Evolutionary conservation across 2,888 invertebrate species (phyloP).

Genomic region (Mystacides longicornis): DNA sequence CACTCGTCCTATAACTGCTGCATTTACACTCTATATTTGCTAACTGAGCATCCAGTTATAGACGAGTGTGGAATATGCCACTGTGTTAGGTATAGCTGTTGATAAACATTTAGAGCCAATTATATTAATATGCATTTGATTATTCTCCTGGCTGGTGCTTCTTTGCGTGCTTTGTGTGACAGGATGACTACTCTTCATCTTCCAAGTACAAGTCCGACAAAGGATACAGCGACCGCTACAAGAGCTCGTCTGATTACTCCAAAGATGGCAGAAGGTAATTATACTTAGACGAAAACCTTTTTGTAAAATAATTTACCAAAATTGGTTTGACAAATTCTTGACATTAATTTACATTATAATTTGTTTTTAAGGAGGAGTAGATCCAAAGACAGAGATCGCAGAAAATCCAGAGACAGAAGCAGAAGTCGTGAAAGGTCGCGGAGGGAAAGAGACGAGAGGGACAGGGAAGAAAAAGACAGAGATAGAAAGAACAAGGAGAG

Average conservation of each 20-base stretch:
- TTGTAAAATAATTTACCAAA: not conserved
- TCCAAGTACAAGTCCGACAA: constrained; percentile 50
- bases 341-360: not conserved
- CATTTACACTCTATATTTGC: too few species aligned
- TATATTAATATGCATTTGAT: constrained; percentile 33
- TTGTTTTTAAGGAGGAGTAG: constrained; percentile 30
- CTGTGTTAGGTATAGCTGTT: not conserved
- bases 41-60: too few species aligned
- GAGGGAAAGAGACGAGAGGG: constrained; percentile 31
- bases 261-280: constrained; percentile 30
- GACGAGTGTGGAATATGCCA: too few species aligned
- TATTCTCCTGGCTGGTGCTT: constrained; percentile 54
- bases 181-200: constrained; percentile 50
- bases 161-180: constrained; percentile 53
- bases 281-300: not conserved
- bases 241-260: constrained; percentile 41
- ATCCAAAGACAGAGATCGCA: constrained; percentile 46
- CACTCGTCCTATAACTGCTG: too few species aligned
- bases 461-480: constrained; percentile 34
- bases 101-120: too few species aligned
- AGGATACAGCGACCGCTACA: constrained; percentile 31
- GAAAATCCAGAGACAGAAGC: constrained; percentile 48
- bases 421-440: constrained; percentile 31
- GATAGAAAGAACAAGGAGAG: constrained; percentile 28
- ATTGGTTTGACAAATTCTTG: not conserved